Evolutionary conservation across 2,888 invertebrate species (phyloP).

Genomic region (Celastrina argiolus): DNA sequence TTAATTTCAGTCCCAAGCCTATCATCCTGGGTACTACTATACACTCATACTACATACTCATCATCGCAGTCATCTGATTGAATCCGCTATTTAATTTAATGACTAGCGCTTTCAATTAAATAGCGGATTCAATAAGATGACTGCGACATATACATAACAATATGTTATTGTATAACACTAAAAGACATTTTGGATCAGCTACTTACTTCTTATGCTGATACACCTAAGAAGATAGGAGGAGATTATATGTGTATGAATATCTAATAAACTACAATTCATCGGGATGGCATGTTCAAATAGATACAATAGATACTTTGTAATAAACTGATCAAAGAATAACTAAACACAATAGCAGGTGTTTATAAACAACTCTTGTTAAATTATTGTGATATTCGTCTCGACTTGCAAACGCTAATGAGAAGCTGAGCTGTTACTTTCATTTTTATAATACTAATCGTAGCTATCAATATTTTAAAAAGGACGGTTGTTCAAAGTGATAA

Average conservation of each 20-base stretch:
- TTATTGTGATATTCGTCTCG: background rate
- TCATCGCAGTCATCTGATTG: too few relatives aligned
- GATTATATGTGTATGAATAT: background rate
- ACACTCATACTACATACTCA: too few relatives aligned
- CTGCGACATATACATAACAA: too few relatives aligned
- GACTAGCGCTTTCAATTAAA: too few relatives aligned
- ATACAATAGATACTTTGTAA: slow-evolving; percentile 3
- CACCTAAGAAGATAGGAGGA: background rate
- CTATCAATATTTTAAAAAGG: background rate
- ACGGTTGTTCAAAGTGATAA: background rate
- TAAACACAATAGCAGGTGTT: background rate
- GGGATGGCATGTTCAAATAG: slow-evolving; percentile 27
- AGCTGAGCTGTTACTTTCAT: background rate
- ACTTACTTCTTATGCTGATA: too few relatives aligned
- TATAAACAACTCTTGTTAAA: slow-evolving; percentile 10
- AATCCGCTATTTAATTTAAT: too few relatives aligned
- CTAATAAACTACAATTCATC: background rate
- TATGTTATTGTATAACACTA: too few relatives aligned
- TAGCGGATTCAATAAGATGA: too few relatives aligned
- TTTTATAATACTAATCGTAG: background rate
- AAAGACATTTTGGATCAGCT: too few relatives aligned
- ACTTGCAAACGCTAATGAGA: background rate
- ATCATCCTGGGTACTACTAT: too few relatives aligned
- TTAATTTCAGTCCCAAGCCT: too few relatives aligned
- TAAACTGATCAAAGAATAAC: slow-evolving; percentile 2